Evolutionary conservation across 2,113 vertebrate species (phyloP).

Genomic region (Grallaria varia): DNA sequence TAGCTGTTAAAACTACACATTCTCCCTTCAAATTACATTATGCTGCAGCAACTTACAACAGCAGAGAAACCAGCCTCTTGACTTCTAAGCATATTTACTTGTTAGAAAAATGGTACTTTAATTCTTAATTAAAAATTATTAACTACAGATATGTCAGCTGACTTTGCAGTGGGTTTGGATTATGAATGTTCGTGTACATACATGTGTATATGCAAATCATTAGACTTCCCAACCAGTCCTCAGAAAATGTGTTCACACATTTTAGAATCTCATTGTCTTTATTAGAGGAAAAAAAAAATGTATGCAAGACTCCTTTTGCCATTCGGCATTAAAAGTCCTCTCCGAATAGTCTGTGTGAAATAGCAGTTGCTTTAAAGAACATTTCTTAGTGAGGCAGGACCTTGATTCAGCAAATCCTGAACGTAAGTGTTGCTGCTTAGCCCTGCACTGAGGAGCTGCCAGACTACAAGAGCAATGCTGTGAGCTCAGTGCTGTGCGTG

Average conservation of each 20-base stretch:
- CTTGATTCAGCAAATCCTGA: background rate
- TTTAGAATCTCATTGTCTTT: background rate
- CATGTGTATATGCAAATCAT: background rate
- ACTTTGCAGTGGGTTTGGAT: background rate
- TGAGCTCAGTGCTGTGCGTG: background rate
- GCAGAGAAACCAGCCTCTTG: background rate
- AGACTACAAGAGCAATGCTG: background rate
- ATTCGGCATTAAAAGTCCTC: background rate
- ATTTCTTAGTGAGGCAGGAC: background rate
- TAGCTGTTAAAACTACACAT: background rate
- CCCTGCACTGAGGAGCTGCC: background rate
- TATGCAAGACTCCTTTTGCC: background rate
- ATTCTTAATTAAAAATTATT: background rate
- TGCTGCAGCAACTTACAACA: background rate
- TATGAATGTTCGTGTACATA: too few species aligned
- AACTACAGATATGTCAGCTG: background rate
- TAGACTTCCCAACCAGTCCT: background rate
- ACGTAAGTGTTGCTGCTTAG: background rate
- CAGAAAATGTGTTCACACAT: background rate
- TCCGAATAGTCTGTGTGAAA: background rate
- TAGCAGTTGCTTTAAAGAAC: background rate
- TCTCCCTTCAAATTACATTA: accelerated
- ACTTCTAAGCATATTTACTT: background rate
- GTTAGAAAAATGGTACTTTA: background rate
- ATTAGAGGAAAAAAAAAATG: background rate